Evolutionary conservation across 2,113 vertebrate species (phyloP).

Genomic region (Amphiprion percula): DNA sequence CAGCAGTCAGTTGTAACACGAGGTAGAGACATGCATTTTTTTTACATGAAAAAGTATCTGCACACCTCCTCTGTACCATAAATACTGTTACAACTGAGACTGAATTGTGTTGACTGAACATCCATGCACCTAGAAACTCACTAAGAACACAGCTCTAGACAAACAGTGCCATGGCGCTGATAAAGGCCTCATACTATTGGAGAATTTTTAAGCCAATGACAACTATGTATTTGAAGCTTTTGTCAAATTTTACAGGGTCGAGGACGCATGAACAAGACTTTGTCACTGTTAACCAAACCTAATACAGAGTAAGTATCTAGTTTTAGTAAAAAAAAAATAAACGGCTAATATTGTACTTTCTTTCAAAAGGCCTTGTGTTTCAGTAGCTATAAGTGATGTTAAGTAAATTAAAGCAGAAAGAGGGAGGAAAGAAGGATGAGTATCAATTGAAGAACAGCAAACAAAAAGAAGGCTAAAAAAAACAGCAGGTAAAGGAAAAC

Average conservation of each 20-base stretch:
- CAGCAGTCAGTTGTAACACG: slow-evolving; percentile 49
- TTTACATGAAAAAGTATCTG: slow-evolving; percentile 35
- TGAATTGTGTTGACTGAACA: slow-evolving; percentile 28
- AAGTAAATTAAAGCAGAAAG: neutral
- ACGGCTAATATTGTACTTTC: neutral
- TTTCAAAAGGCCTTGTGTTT: neutral
- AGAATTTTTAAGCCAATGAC: slow-evolving; percentile 23
- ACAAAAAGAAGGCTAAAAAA: neutral
- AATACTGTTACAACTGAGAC: slow-evolving; percentile 25
- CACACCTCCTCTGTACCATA: slow-evolving; percentile 26
- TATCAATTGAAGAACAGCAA: neutral
- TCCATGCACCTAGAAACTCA: slow-evolving; percentile 4
- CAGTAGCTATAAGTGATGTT: neutral
- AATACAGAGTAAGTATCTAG: neutral
- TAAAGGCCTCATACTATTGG: slow-evolving; percentile 30
- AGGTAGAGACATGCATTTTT: slow-evolving; percentile 72
- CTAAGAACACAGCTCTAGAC: neutral
- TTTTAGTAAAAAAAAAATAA: slow-evolving; percentile 4
- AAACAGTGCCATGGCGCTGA: neutral
- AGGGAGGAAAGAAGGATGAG: neutral
- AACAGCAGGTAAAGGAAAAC: neutral
- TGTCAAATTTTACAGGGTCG: slow-evolving; percentile 4
- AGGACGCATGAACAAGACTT: neutral
- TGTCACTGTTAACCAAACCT: neutral
- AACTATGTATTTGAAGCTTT: neutral